phyloP scores from a whole-genome alignment of 2,113 vertebrate genomes.

The Calonectris borealis region DNA sequence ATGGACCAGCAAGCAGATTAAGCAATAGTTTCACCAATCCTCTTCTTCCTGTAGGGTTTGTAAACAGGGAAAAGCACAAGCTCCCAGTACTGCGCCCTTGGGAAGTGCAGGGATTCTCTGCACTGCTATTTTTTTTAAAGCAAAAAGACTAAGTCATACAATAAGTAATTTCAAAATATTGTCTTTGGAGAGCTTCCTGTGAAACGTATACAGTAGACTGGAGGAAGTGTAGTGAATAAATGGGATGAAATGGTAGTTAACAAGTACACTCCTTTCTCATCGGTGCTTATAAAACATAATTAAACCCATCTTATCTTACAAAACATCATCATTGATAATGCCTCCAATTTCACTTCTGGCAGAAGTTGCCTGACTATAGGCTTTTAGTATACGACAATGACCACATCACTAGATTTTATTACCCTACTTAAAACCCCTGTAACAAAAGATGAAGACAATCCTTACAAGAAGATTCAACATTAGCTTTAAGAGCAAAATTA shows the following conservation, averaged over 20 bases:
- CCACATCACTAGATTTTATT: conserved; percentile 54
- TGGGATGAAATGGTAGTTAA: not conserved
- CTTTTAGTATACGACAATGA: conserved; percentile 2
- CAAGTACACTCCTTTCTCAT: not conserved
- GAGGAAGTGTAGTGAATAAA: not conserved
- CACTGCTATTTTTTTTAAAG: not conserved
- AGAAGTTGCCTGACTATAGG: not conserved
- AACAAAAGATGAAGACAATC: conserved; percentile 25
- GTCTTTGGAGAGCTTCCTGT: not conserved
- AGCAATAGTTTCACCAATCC: not conserved
- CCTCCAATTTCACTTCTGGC: conserved; percentile 37
- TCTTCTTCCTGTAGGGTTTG: not conserved
- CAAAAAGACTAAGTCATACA: not conserved
- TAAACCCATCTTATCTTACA: conserved; percentile 23
- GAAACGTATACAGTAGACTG: not conserved
- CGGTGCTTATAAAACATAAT: conserved; percentile 34
- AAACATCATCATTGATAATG: conserved; percentile 42
- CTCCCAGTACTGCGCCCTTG: not conserved
- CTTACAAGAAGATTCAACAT: not conserved
- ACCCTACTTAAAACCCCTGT: conserved; percentile 8
- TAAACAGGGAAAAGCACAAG: not conserved
- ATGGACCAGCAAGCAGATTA: not conserved
- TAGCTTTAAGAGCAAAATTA: conserved; percentile 35
- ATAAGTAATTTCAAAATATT: conserved; percentile 9
- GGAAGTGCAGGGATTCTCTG: not conserved